Conservation (phyloP, 2,113 vertebrate species). For the Catharus bicknelli region DNA sequence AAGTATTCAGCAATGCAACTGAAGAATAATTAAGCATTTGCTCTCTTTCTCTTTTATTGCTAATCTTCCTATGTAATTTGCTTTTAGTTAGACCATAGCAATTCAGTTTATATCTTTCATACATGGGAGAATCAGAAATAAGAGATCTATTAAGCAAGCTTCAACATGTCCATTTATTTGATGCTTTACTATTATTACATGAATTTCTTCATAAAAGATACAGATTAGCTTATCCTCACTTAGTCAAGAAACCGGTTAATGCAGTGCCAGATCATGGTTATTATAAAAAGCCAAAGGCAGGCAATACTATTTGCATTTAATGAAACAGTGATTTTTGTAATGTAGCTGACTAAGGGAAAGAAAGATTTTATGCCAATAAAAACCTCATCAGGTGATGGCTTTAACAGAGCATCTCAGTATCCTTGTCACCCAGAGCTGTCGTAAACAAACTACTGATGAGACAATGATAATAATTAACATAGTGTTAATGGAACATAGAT, state of each 20-base stretch:
- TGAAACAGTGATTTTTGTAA: slow-evolving; percentile 65
- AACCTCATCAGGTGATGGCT: slow-evolving; percentile 75
- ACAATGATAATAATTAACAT: slow-evolving; percentile 82
- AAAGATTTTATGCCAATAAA: slow-evolving; percentile 73
- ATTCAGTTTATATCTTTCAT: not conserved
- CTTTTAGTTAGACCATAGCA: not conserved
- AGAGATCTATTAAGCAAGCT: not conserved
- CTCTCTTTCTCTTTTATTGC: not conserved
- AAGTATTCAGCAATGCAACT: not conserved
- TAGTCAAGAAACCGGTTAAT: slow-evolving; percentile 38
- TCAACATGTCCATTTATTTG: slow-evolving; percentile 5
- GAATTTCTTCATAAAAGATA: slow-evolving; percentile 17
- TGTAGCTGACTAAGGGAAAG: slow-evolving; percentile 65
- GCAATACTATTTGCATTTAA: slow-evolving; percentile 60
- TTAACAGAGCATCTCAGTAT: slow-evolving; percentile 73
- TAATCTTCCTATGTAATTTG: not conserved
- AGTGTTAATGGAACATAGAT: slow-evolving; percentile 71
- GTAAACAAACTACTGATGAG: slow-evolving; percentile 79
- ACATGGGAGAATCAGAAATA: not conserved
- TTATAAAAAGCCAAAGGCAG: slow-evolving; percentile 52
- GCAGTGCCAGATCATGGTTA: not conserved
- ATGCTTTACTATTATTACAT: not conserved
- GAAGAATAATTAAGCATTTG: not conserved
- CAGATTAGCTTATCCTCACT: not conserved
- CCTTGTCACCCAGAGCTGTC: slow-evolving; percentile 75